Base-by-base conservation (phyloP, 2,797 vertebrate genomes). In the Sebastes cheni region DNA sequence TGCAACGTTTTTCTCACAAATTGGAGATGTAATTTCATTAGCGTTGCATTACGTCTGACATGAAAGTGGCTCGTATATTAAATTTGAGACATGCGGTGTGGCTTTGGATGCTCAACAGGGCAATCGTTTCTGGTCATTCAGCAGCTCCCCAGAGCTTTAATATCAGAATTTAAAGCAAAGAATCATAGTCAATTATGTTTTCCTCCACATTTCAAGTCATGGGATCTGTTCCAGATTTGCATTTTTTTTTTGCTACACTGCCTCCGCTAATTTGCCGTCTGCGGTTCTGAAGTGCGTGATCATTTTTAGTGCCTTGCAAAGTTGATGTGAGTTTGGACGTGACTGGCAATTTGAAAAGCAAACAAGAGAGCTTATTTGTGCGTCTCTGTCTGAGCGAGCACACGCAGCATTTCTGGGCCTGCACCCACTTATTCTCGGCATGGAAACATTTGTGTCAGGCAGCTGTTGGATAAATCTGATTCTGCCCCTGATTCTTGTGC, bases 51-150 rank as follows among this genome's bases (percentile, higher is more conserved):
- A 79, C 8, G 16, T 76, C 66, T 72, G 64, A 75, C 39, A 60
- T 62, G 32, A 52, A 71, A 80, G 75, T 27, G 64, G 55, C 58
- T 79, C 67, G 29, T 77, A 22, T 29, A 46, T 88, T 83, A 80
- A 11, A 72, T 84, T 76, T 62, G 16, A 72, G 69, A 67, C 23
- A 75, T 25, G 32, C 66, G 61, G 32, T 22, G 39, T n/a, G 8
- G 55, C 58, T 64, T 30, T 64, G 55, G 61, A 36, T 30, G 66
- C 73, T 82, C 25, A 79, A 18, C 30, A 22, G 71, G n/a, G 56
- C 78, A 82, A 77, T 80, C 18, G 69, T 74, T 67, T 75, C 50
- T 82, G 42, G 22, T 77, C 29, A 50, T 80, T 70, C 79, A 72
- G 66, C 68, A 39, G 81, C 39, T 81, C 36, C 66, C 18, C 18